Evolutionary conservation across 2,113 vertebrate genomes (phyloP).

Genomic region (Anhinga anhinga): DNA sequence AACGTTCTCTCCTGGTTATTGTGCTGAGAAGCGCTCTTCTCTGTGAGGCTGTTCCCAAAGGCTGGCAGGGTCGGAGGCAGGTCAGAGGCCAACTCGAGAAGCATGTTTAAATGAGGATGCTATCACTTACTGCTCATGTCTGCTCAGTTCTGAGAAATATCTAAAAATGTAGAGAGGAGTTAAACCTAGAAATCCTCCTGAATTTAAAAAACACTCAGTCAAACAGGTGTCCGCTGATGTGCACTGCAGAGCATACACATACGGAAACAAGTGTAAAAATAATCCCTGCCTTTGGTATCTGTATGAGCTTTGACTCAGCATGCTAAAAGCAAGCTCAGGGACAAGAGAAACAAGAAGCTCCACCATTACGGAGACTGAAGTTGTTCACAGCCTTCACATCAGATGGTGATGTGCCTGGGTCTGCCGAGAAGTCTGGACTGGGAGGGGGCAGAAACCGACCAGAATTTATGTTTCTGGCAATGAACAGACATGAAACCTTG

Average conservation of each 20-base stretch:
- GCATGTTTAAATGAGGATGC: not conserved
- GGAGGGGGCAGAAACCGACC: not conserved
- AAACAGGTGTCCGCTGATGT: not conserved
- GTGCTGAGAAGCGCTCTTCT: not conserved
- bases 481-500: not conserved
- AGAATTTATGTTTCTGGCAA: not conserved
- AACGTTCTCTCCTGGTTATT: not conserved
- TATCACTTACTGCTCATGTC: not conserved
- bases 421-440: not conserved
- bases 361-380: not conserved
- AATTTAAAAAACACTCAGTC: not conserved
- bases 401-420: not conserved
- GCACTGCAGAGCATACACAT: not conserved
- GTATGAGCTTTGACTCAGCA: not conserved
- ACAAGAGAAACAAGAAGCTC: not conserved
- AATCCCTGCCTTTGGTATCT: not conserved
- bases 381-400: not conserved
- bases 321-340: not conserved
- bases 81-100: not conserved
- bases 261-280: not conserved
- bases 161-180: not conserved
- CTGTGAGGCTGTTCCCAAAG: not conserved
- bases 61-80: not conserved
- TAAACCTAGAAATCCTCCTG: not conserved
- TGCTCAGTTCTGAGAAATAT: not conserved